Evolutionary conservation across 2,888 invertebrate genomes (phyloP), one percentile per base, ranked within the genome.

Genomic region (Aleiodes testaceus): DNA sequence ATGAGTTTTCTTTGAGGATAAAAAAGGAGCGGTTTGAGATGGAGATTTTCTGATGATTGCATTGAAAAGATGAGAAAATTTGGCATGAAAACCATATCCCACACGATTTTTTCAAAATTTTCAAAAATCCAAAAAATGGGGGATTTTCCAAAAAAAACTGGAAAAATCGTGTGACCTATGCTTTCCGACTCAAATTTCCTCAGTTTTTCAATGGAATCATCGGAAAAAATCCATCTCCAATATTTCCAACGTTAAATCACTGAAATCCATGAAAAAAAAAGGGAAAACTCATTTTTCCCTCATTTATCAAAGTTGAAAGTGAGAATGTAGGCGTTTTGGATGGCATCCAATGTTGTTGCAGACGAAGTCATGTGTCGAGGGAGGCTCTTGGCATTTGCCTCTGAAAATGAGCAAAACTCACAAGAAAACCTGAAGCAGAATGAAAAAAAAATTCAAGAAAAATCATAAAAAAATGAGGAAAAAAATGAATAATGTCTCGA

Each of bases 341-440:
- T 67, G 53, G 14, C 65, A 26, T 79, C 79, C 79, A 79, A 79
- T 67, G 70, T 74, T 72, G 74, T 74, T 73, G 69, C 73, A 72
- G 76, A 74, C 73, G 75, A 74, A 78, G 76, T 78, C 74, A 53
- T 22, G 55, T 64, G 30, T 63, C 68, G 64, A 68, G 72, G 55
- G 47, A 72, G 65, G 64, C 47, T 42, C 30, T 42, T 55, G 55
- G 55, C 66, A 49, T 26, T 49, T 11, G 47, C 22, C 26, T 30
- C 47, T 45, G 59, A 63, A 53, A 44, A 44, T n/a, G 52, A 50
- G 55, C 20, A 61, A 44, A 59, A 26, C 26, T 44, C 53, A 22
- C 26, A 14, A 7, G 59, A 11, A 16, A 30, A 30, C 5, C 26
- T 26, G 6, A 14, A 26, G 3, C 9, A 55, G 14, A 66, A 42